phyloP scores from a whole-genome alignment of 2,113 vertebrate species.

The Cavia aperea region DNA sequence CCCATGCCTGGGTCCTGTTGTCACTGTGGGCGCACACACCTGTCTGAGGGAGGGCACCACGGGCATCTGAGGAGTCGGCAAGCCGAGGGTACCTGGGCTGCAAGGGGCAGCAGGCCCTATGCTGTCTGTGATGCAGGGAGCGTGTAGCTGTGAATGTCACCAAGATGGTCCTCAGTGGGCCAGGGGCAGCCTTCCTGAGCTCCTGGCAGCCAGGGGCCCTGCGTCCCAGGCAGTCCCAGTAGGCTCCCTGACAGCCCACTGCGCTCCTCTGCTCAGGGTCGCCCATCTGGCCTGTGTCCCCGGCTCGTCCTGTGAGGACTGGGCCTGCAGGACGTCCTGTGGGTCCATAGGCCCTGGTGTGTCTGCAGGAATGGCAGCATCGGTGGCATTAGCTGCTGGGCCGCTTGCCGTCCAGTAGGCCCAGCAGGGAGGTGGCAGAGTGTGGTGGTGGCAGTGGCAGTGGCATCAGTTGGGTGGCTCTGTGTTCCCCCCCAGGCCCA shows the following conservation, averaged over 20 bases:
- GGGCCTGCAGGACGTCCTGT: not conserved
- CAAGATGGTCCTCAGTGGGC: not conserved
- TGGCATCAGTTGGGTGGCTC: too few relatives aligned
- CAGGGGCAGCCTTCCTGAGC: not conserved
- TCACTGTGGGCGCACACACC: not conserved
- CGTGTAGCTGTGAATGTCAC: not conserved
- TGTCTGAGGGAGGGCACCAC: too few relatives aligned
- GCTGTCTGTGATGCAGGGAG: not conserved
- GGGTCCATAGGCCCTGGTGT: not conserved
- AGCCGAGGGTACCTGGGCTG: not conserved
- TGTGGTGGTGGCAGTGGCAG: not conserved
- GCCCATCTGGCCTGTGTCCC: rapidly evolving
- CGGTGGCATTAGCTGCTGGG: rapidly evolving
- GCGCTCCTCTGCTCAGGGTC: not conserved
- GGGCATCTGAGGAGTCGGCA: not conserved
- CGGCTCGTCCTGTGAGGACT: not conserved
- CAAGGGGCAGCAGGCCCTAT: rapidly evolving
- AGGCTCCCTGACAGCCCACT: too few relatives aligned
- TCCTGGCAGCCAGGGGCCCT: not conserved
- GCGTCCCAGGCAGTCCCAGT: not conserved
- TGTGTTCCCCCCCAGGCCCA: rapidly evolving
- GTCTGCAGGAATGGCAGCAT: rapidly evolving
- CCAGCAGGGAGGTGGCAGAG: not conserved
- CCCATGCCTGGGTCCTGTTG: not conserved
- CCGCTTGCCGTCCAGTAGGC: not conserved